phyloP scores from a whole-genome alignment of 92 coral and sea anemone species.

The Galaxea fascicularis region DNA sequence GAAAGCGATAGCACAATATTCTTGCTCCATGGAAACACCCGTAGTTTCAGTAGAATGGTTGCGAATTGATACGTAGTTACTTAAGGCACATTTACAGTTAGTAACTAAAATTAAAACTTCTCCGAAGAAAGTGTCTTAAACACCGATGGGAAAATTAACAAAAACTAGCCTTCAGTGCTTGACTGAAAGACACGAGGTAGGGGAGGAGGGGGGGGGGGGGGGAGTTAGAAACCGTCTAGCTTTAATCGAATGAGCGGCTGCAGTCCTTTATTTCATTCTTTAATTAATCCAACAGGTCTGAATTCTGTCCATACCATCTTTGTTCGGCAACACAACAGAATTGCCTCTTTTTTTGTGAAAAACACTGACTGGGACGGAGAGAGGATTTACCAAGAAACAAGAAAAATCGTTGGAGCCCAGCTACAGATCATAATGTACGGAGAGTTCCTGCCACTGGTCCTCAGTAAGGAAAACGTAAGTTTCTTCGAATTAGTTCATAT shows the following conservation, averaged over 20 bases:
- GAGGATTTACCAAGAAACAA: slow-evolving; percentile 60
- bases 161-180: too few species aligned
- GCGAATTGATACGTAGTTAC: too few species aligned
- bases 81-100: too few species aligned
- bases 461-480: slow-evolving; percentile 51
- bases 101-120: too few species aligned
- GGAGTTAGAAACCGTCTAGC: too few species aligned
- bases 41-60: too few species aligned
- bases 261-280: neutral
- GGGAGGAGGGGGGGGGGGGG: too few species aligned
- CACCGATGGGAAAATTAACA: too few species aligned
- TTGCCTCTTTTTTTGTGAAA: slow-evolving; percentile 52
- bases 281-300: slow-evolving; percentile 45
- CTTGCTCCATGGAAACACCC: neutral
- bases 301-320: slow-evolving; percentile 77
- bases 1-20: too few species aligned
- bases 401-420: slow-evolving; percentile 75
- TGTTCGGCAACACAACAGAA: slow-evolving; percentile 72
- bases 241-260: too few species aligned
- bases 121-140: too few species aligned
- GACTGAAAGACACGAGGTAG: too few species aligned
- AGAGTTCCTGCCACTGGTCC: slow-evolving; percentile 69
- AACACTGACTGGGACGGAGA: slow-evolving; percentile 68
- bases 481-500: neutral
- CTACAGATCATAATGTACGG: slow-evolving; percentile 69